Evolutionary conservation across 2,113 vertebrate genomes (phyloP).

Genomic region (Sisor rabdophorus): DNA sequence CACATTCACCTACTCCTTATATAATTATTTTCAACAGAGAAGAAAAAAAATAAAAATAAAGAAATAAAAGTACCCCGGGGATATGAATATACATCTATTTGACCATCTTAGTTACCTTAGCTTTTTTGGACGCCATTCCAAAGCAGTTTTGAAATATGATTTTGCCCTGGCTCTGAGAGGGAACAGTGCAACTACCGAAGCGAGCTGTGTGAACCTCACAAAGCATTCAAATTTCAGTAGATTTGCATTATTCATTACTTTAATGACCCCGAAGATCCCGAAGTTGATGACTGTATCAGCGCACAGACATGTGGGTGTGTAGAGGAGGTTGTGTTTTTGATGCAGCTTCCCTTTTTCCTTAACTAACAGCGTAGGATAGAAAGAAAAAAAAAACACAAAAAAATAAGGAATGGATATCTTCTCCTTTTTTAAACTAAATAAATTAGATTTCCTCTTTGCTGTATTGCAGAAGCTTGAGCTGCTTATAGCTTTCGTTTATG

Average conservation of each 20-base stretch:
- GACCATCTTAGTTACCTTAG: constrained; percentile 26
- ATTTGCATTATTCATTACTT: constrained; percentile 35
- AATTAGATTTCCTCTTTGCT: constrained; percentile 29
- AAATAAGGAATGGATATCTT: neutral
- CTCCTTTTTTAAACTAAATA: neutral
- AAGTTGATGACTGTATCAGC: constrained; percentile 21
- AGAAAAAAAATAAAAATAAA: neutral
- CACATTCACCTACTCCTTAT: constrained; percentile 27
- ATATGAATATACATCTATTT: constrained; percentile 32
- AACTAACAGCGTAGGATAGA: neutral
- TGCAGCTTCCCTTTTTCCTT: constrained; percentile 24
- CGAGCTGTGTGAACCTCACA: neutral
- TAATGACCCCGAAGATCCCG: constrained; percentile 33
- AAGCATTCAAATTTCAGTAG: neutral
- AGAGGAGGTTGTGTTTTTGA: constrained; percentile 19
- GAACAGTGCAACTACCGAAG: neutral
- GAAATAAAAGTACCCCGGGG: constrained; percentile 18
- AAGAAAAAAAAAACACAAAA: neutral
- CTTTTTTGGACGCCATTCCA: constrained; percentile 3
- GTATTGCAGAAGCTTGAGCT: constrained; percentile 27
- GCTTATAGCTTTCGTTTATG: constrained; percentile 19
- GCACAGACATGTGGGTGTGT: constrained; percentile 16
- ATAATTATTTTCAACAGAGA: constrained; percentile 33
- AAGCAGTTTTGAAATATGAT: constrained; percentile 15
- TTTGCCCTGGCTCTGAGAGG: neutral